Evolutionary conservation across 2,888 invertebrate genomes (phyloP), one percentile per base, ranked within the genome.

Genomic region (Anoncus sp.): DNA sequence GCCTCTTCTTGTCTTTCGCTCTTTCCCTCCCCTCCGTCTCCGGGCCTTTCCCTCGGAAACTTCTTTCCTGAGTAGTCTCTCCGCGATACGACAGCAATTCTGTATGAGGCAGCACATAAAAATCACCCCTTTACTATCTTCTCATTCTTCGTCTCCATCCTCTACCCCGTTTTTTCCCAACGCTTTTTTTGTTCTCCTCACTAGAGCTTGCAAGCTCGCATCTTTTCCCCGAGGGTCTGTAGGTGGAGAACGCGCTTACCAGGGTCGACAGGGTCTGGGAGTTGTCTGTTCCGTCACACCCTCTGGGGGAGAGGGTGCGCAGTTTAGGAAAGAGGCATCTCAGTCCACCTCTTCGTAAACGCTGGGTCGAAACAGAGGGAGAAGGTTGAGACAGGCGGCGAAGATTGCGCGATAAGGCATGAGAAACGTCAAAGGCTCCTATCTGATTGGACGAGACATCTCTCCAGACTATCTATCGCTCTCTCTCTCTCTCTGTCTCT

Each of bases 341-440:
- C n/a, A n/a, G n/a, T n/a, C 27, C 6, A 0, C 47, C 14, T 47
- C 27, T 12, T 18, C 18, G 62, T 47, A 22, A 67, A 47, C n/a
- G n/a, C 55, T 43, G 49, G 60, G 24, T 35, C 51, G 80, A 59
- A 75, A 60, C 59, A 66, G 73, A 31, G 63, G 40, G 65, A 40
- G 71, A 66, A 67, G 63, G 63, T 67, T 78, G 80, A 57, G 77
- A 82, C 79, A 83, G 83, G 84, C 80, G 82, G 85, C 83, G 81
- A 74, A 89, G 89, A 90, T 90, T 85, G 85, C 83, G 84, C 86
- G 90, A 90, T 89, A 89, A 85, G 86, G 85, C 88, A 90, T 90
- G 90, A 90, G 88, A 88, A 88, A 90, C 87, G 90, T 90, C 90
- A 90, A 89, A 90, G 88, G 84, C 80, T 83, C 84, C 83, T 90